Conservation (phyloP, 2,888 invertebrate species). For the Epinotia brunnichana region DNA sequence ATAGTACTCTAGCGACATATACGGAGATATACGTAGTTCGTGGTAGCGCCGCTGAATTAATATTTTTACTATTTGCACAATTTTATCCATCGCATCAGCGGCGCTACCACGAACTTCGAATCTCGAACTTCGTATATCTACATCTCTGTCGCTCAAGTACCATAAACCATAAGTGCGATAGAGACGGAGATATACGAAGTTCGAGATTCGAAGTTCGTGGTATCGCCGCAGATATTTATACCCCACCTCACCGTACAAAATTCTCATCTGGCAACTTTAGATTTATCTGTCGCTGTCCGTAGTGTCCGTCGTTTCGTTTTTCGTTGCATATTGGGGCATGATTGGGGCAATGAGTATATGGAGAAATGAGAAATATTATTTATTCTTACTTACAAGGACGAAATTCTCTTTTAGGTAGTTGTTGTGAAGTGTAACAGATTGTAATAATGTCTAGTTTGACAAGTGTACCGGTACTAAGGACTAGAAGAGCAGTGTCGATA, state of each 20-base stretch:
- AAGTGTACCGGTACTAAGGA: conserved; percentile 31
- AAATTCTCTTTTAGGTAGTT: conserved; percentile 41
- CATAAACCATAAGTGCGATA: no score
- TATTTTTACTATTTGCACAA: not conserved
- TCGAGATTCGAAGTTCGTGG: no score
- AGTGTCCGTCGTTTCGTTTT: conserved; percentile 43
- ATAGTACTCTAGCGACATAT: no score
- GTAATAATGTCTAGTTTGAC: conserved; percentile 48
- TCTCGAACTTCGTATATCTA: no score
- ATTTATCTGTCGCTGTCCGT: conserved; percentile 51
- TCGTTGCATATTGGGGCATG: conserved; percentile 56
- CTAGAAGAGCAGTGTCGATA: conserved; percentile 43
- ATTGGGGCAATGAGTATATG: conserved; percentile 49
- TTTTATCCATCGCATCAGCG: not conserved
- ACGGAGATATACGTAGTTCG: no score
- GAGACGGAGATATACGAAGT: no score
- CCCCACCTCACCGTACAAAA: not conserved
- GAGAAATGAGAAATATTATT: conserved; percentile 38
- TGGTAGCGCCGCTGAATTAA: no score
- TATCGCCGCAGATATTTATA: not conserved
- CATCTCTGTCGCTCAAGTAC: no score
- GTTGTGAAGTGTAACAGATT: conserved; percentile 43
- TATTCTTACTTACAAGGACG: conserved; percentile 21
- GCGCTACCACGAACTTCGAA: no score
- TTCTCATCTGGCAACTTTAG: conserved; percentile 45